phyloP scores from a whole-genome alignment of 2,888 invertebrate species.

The Lumbricus terrestris region DNA sequence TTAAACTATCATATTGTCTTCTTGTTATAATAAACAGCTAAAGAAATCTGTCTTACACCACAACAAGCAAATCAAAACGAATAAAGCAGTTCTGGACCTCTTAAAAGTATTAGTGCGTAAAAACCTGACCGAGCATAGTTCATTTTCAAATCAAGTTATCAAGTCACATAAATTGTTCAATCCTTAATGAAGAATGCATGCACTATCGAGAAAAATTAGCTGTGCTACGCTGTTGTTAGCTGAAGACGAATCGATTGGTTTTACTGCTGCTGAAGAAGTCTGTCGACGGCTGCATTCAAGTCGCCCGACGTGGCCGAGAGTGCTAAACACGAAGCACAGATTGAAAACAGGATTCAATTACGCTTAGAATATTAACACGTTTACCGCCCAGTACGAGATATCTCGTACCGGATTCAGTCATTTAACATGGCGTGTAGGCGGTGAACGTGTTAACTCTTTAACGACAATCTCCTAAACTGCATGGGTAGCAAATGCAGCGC shows the following conservation, averaged over 20 bases:
- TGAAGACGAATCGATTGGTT: not conserved
- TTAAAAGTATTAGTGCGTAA: not conserved
- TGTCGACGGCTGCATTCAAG: slow-evolving; percentile 94
- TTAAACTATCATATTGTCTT: not conserved
- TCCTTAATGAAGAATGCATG: not conserved
- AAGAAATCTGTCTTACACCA: not conserved
- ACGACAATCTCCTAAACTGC: no score
- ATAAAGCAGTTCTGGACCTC: not conserved
- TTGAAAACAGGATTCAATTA: not conserved
- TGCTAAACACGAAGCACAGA: slow-evolving; percentile 62
- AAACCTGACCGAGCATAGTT: no score
- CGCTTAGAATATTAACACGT: no score
- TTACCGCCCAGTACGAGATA: no score
- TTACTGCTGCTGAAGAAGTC: slow-evolving; percentile 68
- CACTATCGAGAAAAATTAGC: not conserved
- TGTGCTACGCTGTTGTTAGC: not conserved
- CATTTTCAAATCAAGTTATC: not conserved
- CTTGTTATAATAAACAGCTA: not conserved
- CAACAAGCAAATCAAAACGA: not conserved
- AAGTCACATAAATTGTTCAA: not conserved
- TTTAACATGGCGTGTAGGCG: no score
- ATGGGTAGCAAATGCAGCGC: no score
- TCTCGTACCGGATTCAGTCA: no score
- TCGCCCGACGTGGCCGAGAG: slow-evolving; percentile 93
- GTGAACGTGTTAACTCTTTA: no score